phyloP scores from a whole-genome alignment of 2,888 invertebrate genomes.

The Sceliomorpha sp. region DNA sequence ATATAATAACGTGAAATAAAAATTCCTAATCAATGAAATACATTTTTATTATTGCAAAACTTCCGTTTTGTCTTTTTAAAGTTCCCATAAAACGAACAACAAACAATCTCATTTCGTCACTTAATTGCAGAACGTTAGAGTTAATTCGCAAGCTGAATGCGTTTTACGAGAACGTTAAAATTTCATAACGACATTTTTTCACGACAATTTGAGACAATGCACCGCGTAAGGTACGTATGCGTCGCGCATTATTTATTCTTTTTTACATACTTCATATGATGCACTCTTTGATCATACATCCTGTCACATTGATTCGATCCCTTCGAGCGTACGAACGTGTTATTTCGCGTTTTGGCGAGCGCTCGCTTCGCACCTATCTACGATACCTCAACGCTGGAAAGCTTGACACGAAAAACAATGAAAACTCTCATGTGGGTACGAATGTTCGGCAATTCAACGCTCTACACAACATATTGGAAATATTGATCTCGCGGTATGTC shows the following conservation, averaged over 20 bases:
- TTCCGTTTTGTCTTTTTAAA: too few species aligned
- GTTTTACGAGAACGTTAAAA: too few species aligned
- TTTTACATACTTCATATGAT: slow-evolving; percentile 13
- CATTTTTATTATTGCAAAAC: too few species aligned
- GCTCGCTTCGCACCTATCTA: slow-evolving; percentile 37
- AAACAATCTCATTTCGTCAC: too few species aligned
- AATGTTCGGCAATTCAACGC: slow-evolving; percentile 55
- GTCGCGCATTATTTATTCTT: slow-evolving; percentile 11
- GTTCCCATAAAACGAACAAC: too few species aligned
- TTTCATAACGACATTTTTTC: slow-evolving; percentile 74
- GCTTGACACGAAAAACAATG: slow-evolving; percentile 52
- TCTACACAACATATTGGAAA: slow-evolving; percentile 60
- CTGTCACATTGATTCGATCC: slow-evolving; percentile 32
- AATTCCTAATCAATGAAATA: too few species aligned
- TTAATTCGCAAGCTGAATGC: too few species aligned
- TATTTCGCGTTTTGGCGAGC: slow-evolving; percentile 40
- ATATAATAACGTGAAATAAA: too few species aligned
- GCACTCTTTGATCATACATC: slow-evolving; percentile 29
- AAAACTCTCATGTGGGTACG: slow-evolving; percentile 53
- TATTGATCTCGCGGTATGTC: slow-evolving; percentile 60
- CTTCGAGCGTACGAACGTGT: slow-evolving; percentile 29
- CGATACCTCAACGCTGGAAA: slow-evolving; percentile 33
- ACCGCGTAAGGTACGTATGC: slow-evolving; percentile 6
- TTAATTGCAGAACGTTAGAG: too few species aligned
- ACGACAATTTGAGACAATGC: slow-evolving; percentile 2